Conservation (phyloP, 2,888 invertebrate species). For the Cepaea hortensis region DNA sequence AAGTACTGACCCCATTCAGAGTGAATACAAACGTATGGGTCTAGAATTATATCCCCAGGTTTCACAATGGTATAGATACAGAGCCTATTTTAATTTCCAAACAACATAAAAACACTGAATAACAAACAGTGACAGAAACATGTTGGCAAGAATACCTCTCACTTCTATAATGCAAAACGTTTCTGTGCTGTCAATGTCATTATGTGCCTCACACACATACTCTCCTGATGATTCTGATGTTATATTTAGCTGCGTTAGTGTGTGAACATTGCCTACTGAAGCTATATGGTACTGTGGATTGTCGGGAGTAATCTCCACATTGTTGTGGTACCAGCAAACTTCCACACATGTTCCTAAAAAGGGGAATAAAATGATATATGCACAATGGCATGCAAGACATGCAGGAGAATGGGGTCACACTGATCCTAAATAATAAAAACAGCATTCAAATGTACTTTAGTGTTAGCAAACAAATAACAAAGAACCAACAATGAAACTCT, state of each 20-base stretch:
- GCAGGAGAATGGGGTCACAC: not conserved
- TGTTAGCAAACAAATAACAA: too few species aligned
- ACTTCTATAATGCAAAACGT: conserved; percentile 68
- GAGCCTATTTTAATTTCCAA: too few species aligned
- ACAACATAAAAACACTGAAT: too few species aligned
- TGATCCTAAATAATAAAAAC: too few species aligned
- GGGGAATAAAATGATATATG: not conserved
- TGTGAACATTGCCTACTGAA: conserved; percentile 80
- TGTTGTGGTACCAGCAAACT: conserved; percentile 83
- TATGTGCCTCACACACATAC: conserved; percentile 71
- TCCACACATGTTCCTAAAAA: conserved; percentile 78
- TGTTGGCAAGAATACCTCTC: conserved; percentile 54
- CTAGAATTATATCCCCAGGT: too few species aligned
- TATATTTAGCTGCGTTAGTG: conserved; percentile 79
- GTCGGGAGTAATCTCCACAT: conserved; percentile 81
- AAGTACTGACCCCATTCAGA: too few species aligned
- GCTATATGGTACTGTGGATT: conserved; percentile 80
- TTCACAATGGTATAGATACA: too few species aligned
- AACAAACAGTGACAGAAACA: too few species aligned
- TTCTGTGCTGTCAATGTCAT: conserved; percentile 71
- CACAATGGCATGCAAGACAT: not conserved
- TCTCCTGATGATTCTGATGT: conserved; percentile 67
- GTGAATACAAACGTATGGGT: too few species aligned
- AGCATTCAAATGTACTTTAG: too few species aligned
- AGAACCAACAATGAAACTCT: too few species aligned